A percentile compares a stretch with the other conserved stretches of the same genome.
Evolutionary conservation across 2,113 vertebrate genomes (phyloP).

Genomic region (Callipepla californica): DNA sequence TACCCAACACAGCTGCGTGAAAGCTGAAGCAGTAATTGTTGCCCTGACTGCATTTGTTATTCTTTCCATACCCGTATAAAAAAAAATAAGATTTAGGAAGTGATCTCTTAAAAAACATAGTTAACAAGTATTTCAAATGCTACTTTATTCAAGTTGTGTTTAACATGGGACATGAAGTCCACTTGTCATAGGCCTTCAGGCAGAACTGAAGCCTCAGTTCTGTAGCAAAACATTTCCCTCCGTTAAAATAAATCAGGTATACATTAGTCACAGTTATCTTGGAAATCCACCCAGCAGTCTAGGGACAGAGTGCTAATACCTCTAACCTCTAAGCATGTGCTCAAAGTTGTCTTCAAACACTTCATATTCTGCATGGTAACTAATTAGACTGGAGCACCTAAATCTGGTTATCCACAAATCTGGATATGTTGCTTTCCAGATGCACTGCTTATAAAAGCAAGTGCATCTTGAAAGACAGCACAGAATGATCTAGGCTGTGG

Average conservation of each 20-base stretch:
- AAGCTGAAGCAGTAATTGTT: background rate
- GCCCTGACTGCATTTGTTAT: background rate
- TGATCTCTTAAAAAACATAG: background rate
- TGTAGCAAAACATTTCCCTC: background rate
- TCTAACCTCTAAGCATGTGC: background rate
- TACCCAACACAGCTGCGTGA: background rate
- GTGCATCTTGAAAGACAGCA: background rate
- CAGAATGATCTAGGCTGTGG: background rate
- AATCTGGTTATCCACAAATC: background rate
- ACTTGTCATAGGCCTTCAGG: background rate
- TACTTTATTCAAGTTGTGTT: background rate
- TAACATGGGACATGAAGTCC: background rate
- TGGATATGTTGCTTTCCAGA: background rate
- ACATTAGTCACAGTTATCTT: accelerated
- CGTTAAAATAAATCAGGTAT: background rate
- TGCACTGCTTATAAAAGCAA: background rate
- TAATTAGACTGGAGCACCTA: background rate
- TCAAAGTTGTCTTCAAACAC: background rate
- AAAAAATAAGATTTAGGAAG: background rate
- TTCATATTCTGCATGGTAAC: background rate
- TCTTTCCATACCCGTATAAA: background rate
- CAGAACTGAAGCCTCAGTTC: background rate
- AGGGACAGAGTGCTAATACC: background rate
- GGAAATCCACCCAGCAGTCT: background rate
- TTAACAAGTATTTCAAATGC: background rate